Evolutionary conservation across 2,113 vertebrate species (phyloP).

Genomic region (Urocitellus parryii): DNA sequence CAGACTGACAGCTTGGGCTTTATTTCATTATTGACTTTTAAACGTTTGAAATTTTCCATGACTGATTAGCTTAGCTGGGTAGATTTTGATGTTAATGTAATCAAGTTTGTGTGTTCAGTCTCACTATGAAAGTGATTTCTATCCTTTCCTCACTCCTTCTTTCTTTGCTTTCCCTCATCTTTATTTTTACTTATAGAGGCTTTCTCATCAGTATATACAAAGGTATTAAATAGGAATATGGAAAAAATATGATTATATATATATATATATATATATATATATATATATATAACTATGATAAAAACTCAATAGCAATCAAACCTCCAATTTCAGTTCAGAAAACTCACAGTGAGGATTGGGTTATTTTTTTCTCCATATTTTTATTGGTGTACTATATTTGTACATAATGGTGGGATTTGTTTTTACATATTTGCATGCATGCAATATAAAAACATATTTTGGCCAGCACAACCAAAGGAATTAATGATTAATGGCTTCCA

Average conservation of each 20-base stretch:
- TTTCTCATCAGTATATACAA: background rate
- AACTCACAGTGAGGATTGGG: background rate
- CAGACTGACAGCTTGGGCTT: background rate
- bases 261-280: background rate
- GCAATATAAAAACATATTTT: too few species aligned
- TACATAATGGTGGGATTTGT: too few species aligned
- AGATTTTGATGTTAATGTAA: conserved; percentile 43
- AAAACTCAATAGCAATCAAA: background rate
- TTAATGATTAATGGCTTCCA: background rate
- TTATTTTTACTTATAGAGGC: background rate
- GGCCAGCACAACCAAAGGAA: background rate
- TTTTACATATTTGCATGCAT: too few species aligned
- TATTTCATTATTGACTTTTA: conserved; percentile 55
- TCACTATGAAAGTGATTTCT: conserved; percentile 45
- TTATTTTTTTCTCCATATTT: too few species aligned
- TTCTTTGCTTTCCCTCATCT: background rate
- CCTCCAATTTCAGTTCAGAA: background rate
- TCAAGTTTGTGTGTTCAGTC: background rate
- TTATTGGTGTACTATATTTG: too few species aligned
- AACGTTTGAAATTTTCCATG: background rate
- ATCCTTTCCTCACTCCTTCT: background rate
- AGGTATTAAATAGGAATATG: background rate
- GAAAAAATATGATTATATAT: background rate
- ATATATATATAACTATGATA: background rate
- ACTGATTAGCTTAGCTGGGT: background rate